Conservation (phyloP, 35 echinoderm and acorn worm genomes). For the Amphiura filiformis region DNA sequence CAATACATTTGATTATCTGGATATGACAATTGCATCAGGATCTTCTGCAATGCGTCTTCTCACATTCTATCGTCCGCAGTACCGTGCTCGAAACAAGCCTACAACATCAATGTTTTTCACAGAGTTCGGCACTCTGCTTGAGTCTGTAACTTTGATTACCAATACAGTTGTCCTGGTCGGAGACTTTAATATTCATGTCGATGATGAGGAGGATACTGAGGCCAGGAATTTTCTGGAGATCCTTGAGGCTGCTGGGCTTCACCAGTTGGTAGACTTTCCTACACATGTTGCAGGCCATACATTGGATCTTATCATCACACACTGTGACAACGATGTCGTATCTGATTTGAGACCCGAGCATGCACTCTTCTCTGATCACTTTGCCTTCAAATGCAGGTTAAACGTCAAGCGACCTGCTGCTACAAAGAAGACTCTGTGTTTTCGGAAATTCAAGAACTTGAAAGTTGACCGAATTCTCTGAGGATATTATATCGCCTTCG, state of each 20-base stretch:
- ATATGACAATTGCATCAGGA: background rate
- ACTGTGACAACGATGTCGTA: constrained; percentile 10
- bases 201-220: background rate
- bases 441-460: background rate
- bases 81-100: background rate
- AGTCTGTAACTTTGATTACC: background rate
- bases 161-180: background rate
- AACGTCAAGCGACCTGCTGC: constrained; percentile 31
- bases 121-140: background rate
- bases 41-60: background rate
- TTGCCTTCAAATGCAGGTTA: background rate
- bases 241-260: background rate
- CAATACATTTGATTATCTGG: background rate
- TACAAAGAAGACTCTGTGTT: constrained; percentile 3
- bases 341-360: background rate
- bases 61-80: constrained; percentile 32
- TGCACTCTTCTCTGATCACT: constrained; percentile 33
- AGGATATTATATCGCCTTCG: constrained; percentile 1
- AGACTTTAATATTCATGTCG: constrained; percentile 30
- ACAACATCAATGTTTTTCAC: background rate
- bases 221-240: background rate
- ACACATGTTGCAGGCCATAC: constrained; percentile 10
- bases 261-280: background rate
- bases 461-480: background rate
- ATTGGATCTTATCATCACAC: constrained; percentile 7